A percentile compares a stretch with the other conserved stretches of the same genome.
These are phyloP conservation scores for Oithona nana DNA, from an alignment of 2,888 invertebrate species.

Conservation along the genomic window DNA sequence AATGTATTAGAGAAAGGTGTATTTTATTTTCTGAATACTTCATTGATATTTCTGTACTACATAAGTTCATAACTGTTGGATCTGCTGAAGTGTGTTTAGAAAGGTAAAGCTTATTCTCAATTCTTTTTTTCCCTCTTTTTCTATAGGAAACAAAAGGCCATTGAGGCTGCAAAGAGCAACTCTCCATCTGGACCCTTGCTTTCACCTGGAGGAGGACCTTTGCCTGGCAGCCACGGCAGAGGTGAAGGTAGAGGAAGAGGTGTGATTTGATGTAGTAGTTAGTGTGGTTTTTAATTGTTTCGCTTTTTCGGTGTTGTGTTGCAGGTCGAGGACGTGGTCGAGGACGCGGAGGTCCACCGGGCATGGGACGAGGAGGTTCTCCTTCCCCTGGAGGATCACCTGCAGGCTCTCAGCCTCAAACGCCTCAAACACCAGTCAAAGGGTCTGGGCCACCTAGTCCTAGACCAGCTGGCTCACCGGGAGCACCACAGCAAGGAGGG, in stretches of 20 bases:
- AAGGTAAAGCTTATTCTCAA: too few relatives aligned
- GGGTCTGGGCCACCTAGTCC: not conserved
- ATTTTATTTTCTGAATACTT: too few relatives aligned
- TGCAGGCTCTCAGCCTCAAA: not conserved
- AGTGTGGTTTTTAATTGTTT: not conserved
- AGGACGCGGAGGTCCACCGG: constrained; percentile 10
- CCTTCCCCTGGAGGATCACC: not conserved
- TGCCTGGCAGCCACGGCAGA: not conserved
- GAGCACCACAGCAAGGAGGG: not conserved
- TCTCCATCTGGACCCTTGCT: constrained; percentile 1
- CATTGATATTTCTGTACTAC: too few relatives aligned
- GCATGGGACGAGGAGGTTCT: constrained; percentile 12
- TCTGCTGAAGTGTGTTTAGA: too few relatives aligned
- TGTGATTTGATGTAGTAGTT: not conserved
- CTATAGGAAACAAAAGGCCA: constrained; percentile 8
- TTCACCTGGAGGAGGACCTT: not conserved
- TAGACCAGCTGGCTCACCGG: not conserved
- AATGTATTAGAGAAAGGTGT: too few relatives aligned
- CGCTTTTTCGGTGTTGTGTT: not conserved
- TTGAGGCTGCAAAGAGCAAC: not conserved
- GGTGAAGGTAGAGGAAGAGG: constrained; percentile 15
- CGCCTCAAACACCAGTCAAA: not conserved
- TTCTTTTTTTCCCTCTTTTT: too few relatives aligned
- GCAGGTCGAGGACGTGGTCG: constrained; percentile 12
- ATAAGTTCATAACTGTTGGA: too few relatives aligned